phyloP scores from a whole-genome alignment of 2,888 invertebrate species.

The Agonopterix heracliana region DNA sequence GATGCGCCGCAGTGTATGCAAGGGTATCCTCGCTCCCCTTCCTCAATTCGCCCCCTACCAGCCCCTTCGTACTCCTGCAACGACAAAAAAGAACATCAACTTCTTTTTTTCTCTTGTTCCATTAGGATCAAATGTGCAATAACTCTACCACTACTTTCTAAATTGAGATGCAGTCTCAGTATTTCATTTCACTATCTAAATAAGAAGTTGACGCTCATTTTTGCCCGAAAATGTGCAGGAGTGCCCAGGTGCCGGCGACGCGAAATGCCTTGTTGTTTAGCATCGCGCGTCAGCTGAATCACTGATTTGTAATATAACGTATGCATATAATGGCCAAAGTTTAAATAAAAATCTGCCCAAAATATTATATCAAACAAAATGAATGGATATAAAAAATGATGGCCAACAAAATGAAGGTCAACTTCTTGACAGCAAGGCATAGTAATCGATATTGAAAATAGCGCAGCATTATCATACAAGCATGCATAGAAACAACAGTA shows the following conservation, averaged over 20 bases:
- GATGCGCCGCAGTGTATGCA: conserved; percentile 94
- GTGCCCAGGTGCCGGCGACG: conserved; percentile 69
- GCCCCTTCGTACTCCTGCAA: conserved; percentile 93
- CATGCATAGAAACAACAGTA: conserved; percentile 47
- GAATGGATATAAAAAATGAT: conserved; percentile 83
- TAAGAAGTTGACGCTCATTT: conserved; percentile 93
- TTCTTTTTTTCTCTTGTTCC: conserved; percentile 83
- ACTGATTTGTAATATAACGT: conserved; percentile 55
- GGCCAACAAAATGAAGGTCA: conserved; percentile 96
- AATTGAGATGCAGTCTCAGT: conserved; percentile 71
- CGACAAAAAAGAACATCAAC: conserved; percentile 91
- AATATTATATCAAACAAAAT: conserved; percentile 68
- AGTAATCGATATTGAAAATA: conserved; percentile 66
- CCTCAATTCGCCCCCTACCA: conserved; percentile 72
- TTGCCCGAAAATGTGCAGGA: conserved; percentile 81
- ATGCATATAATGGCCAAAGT: conserved; percentile 66
- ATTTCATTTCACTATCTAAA: conserved; percentile 64
- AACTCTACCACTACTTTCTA: conserved; percentile 73
- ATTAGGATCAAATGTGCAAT: conserved; percentile 67
- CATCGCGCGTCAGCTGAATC: conserved; percentile 63
- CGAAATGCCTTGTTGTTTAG: conserved; percentile 67
- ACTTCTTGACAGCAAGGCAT: conserved; percentile 90
- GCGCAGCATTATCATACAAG: conserved; percentile 70
- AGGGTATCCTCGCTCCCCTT: conserved; percentile 79
- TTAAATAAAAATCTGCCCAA: conserved; percentile 65